Conservation (phyloP, 1,140 invertebrate species). For the Heliothis subflexa region DNA sequence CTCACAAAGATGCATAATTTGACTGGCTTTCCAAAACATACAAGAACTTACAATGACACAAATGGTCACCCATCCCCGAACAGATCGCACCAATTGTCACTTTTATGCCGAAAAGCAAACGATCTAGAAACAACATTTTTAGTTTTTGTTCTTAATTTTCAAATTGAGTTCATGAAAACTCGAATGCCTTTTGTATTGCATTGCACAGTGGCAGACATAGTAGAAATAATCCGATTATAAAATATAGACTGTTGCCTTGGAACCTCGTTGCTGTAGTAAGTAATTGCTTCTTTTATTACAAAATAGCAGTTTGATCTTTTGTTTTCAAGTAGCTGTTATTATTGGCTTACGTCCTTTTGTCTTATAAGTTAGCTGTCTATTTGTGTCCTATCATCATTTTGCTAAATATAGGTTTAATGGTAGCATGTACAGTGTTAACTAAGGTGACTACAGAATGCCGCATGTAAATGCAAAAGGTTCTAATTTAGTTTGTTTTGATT, state of each 20-base stretch:
- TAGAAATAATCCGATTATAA: conserved; percentile 34
- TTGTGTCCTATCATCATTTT: background rate
- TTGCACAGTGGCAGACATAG: conserved; percentile 9
- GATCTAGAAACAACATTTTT: too few relatives aligned
- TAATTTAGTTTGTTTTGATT: too few relatives aligned
- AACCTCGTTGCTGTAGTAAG: conserved; percentile 12
- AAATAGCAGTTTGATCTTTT: conserved; percentile 32
- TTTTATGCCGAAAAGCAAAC: background rate
- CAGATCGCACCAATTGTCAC: background rate
- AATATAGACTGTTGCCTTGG: conserved; percentile 24
- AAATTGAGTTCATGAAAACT: conserved; percentile 30
- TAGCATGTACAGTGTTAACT: too few relatives aligned
- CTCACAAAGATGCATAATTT: too few relatives aligned
- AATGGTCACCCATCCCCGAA: too few relatives aligned
- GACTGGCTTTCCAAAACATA: too few relatives aligned
- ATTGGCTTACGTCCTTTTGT: conserved; percentile 26
- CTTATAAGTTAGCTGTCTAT: background rate
- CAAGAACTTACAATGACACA: too few relatives aligned
- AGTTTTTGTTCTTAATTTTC: conserved; percentile 3
- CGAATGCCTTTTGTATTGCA: conserved; percentile 15
- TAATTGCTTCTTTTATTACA: conserved; percentile 37
- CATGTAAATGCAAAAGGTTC: too few relatives aligned
- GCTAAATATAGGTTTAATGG: too few relatives aligned
- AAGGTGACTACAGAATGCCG: too few relatives aligned
- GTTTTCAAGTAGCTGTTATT: conserved; percentile 14